Percentiles rank a stretch among this genome's conserved stretches.
phyloP scores from a whole-genome alignment of 2,113 vertebrate species.

The Alaudala cheleensis region DNA sequence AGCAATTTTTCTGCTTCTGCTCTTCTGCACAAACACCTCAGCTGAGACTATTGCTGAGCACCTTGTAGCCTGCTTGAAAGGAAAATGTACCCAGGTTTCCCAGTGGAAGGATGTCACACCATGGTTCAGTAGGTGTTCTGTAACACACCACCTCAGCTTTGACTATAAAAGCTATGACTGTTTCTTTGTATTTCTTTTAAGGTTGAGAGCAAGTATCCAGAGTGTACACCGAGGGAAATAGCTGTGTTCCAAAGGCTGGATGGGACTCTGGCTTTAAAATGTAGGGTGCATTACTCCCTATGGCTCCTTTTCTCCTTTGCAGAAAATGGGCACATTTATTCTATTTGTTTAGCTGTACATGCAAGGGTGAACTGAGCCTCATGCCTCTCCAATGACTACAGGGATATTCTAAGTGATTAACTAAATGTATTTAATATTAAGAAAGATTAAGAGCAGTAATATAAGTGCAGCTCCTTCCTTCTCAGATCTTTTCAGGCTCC shows the following conservation, averaged over 20 bases:
- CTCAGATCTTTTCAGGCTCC: neutral
- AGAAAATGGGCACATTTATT: neutral
- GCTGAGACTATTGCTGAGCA: neutral
- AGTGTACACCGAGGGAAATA: neutral
- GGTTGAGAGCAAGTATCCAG: neutral
- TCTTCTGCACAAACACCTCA: neutral
- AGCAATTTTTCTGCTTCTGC: neutral
- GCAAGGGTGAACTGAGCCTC: neutral
- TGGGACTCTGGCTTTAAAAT: neutral
- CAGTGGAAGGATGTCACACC: fast-evolving
- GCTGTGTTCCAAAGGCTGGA: neutral
- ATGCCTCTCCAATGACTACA: neutral
- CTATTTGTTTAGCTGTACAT: neutral
- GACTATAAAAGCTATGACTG: neutral
- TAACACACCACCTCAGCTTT: neutral
- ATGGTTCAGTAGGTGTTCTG: neutral
- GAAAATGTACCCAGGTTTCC: neutral
- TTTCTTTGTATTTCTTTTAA: neutral
- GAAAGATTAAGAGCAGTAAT: neutral
- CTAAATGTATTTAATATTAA: neutral
- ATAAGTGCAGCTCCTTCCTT: neutral
- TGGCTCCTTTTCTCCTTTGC: neutral
- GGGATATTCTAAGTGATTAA: neutral
- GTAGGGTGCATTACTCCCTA: neutral
- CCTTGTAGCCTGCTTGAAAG: neutral